These are phyloP conservation scores for Ochotona princeps DNA, from an alignment of 2,113 vertebrate species.

Conservation along the genomic window DNA sequence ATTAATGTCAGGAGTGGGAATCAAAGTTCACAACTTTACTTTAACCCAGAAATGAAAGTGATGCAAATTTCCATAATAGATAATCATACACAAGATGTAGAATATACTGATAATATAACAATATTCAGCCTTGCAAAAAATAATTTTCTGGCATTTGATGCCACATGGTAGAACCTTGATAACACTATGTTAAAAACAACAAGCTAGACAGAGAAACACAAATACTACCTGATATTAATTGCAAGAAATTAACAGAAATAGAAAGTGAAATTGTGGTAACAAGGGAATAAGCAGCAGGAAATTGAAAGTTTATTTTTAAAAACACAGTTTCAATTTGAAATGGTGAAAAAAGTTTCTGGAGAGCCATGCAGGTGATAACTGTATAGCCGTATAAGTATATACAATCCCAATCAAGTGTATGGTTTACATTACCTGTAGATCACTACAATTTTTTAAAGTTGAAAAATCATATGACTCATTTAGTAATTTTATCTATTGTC, in stretches of 20 bases:
- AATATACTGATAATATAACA: background rate
- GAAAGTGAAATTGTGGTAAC: background rate
- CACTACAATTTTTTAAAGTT: background rate
- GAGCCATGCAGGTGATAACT: background rate
- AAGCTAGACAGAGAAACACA: no score
- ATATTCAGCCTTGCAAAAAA: background rate
- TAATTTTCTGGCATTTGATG: background rate
- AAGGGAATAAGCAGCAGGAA: background rate
- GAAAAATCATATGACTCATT: background rate
- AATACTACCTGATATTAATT: background rate
- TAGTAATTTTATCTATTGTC: background rate
- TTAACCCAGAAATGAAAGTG: background rate
- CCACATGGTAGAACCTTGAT: background rate
- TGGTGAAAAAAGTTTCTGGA: background rate
- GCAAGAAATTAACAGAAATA: background rate
- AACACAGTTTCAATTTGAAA: no score
- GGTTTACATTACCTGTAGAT: no score
- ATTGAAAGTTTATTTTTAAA: background rate
- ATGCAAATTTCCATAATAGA: background rate
- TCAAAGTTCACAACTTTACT: background rate
- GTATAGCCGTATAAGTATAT: background rate
- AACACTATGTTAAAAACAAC: background rate
- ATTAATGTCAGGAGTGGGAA: no score
- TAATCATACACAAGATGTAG: background rate
- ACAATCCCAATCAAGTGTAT: no score